phyloP scores from a whole-genome alignment of 1,140 invertebrate genomes.

The Pectinophora gossypiella region DNA sequence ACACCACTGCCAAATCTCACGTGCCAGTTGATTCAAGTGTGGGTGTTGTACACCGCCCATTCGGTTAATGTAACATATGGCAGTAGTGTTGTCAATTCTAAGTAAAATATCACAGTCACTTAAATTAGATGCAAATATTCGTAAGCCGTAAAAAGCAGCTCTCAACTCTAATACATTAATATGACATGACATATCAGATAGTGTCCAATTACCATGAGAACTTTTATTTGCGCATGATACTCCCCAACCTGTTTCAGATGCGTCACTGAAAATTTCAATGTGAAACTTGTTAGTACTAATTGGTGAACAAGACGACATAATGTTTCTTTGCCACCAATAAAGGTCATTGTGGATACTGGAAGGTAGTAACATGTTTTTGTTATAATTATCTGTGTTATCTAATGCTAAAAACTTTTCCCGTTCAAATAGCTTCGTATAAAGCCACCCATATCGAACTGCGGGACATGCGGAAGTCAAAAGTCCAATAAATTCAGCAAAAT shows the following conservation, averaged over 20 bases:
- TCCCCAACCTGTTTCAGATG: too few species aligned
- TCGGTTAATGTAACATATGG: conserved; percentile 31
- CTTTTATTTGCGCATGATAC: too few species aligned
- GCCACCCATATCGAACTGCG: conserved; percentile 8
- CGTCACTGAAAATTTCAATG: too few species aligned
- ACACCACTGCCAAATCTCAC: too few species aligned
- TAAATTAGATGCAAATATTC: neutral
- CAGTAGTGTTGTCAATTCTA: conserved; percentile 35
- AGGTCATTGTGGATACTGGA: too few species aligned
- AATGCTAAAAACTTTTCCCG: conserved; percentile 9
- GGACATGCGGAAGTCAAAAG: conserved; percentile 8
- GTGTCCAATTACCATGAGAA: too few species aligned
- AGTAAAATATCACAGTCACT: neutral
- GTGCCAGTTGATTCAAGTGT: too few species aligned
- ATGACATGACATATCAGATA: too few species aligned
- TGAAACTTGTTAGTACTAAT: too few species aligned
- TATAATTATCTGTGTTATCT: neutral
- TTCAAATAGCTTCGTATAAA: conserved; percentile 12
- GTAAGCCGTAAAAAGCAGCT: neutral
- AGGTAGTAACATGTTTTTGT: too few species aligned
- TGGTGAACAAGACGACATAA: too few species aligned
- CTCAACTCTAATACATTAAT: neutral
- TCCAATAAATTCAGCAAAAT: conserved; percentile 11
- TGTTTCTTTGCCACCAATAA: too few species aligned
- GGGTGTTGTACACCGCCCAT: neutral